These are phyloP conservation scores for Odocoileus virginianus DNA, from an alignment of 2,113 vertebrate species.

Conservation along the genomic window DNA sequence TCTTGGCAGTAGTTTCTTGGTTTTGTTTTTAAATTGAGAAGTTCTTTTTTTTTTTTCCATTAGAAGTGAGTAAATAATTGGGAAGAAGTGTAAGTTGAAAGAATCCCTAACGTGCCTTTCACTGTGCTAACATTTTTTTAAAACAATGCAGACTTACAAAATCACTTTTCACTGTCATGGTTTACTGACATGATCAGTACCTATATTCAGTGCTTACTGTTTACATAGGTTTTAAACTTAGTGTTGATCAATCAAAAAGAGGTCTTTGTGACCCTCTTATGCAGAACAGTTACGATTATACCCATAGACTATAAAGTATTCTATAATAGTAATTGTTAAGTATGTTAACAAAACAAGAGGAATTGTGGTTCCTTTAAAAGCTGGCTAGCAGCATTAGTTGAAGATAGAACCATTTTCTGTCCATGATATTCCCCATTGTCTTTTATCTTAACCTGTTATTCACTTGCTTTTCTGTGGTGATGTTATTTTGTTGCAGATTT, in stretches of 20 bases:
- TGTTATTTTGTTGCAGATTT: background rate
- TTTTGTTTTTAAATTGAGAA: background rate
- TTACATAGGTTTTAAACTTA: conserved; percentile 6
- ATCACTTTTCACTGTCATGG: background rate
- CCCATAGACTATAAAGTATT: background rate
- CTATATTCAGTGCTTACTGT: conserved; percentile 1
- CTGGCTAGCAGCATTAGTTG: background rate
- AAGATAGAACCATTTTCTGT: background rate
- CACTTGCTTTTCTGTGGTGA: conserved; percentile 30
- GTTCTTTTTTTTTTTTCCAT: background rate
- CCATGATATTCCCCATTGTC: background rate
- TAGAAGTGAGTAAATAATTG: background rate
- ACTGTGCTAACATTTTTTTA: background rate
- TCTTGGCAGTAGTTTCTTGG: background rate
- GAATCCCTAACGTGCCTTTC: background rate
- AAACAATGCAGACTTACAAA: background rate
- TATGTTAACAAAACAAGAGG: conserved; percentile 29
- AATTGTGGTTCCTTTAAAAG: background rate
- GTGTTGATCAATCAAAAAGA: conserved; percentile 1
- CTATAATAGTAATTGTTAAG: background rate
- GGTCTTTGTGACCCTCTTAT: background rate
- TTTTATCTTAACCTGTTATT: background rate
- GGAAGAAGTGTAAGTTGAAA: background rate
- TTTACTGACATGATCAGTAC: background rate
- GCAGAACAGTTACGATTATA: background rate